Percentiles rank a stretch among this genome's conserved stretches.
Evolutionary conservation across 2,888 invertebrate species (phyloP).

Genomic region (Synanthedon andrenaeformis): DNA sequence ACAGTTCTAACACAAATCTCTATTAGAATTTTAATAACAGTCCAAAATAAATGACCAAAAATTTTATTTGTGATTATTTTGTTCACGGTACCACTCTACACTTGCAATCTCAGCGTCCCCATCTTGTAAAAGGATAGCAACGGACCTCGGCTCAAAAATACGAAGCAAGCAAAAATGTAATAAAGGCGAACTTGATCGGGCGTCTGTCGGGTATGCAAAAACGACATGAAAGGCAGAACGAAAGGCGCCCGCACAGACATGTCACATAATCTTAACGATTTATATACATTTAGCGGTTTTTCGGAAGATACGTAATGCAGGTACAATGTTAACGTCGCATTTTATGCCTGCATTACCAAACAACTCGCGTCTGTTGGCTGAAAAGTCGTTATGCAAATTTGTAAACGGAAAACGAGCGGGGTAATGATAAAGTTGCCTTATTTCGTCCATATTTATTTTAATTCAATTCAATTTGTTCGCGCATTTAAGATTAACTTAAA

Average conservation of each 20-base stretch:
- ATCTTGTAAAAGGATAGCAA: conserved; percentile 40
- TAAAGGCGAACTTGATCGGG: neutral
- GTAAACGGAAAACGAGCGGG: conserved; percentile 5
- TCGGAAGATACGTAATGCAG: conserved; percentile 47
- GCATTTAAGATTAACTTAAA: neutral
- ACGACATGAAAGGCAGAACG: conserved; percentile 34
- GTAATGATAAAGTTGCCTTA: neutral
- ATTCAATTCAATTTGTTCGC: neutral
- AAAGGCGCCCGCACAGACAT: conserved; percentile 15
- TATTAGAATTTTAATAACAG: no score
- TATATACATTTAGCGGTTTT: conserved; percentile 34
- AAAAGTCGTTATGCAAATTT: conserved; percentile 38
- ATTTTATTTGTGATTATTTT: conserved; percentile 5
- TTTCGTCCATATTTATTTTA: neutral
- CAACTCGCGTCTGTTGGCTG: conserved; percentile 39
- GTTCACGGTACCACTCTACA: conserved; percentile 39
- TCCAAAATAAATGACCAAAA: no score
- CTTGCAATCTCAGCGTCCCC: conserved; percentile 54
- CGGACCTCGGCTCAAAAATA: conserved; percentile 43
- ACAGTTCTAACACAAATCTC: no score
- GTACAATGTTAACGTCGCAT: conserved; percentile 56
- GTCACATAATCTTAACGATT: conserved; percentile 50
- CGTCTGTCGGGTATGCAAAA: neutral
- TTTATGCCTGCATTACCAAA: conserved; percentile 31
- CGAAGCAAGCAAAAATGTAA: conserved; percentile 39